phyloP scores from a whole-genome alignment of 2,888 invertebrate species.

The Drosophila neotestacea region DNA sequence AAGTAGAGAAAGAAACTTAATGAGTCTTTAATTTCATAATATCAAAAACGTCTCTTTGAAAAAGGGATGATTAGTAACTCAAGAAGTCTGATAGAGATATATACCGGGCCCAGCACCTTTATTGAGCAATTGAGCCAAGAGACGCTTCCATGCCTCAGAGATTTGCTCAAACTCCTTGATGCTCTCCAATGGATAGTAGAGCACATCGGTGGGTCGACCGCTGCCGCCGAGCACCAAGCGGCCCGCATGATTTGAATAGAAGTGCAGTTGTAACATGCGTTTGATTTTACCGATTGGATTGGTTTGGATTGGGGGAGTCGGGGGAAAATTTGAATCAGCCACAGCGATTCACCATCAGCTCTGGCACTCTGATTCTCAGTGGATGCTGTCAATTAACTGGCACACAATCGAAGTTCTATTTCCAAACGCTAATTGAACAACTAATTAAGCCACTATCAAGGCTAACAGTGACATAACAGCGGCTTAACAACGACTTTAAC shows the following conservation, averaged over 20 bases:
- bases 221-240: slow-evolving; percentile 87
- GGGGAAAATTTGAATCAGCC: slow-evolving; percentile 40
- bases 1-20: slow-evolving; percentile 58
- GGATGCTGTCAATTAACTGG: slow-evolving; percentile 52
- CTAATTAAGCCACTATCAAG: slow-evolving; percentile 30
- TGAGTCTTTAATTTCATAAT: no score
- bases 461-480: slow-evolving; percentile 44
- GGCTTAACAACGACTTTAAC: slow-evolving; percentile 37
- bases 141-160: slow-evolving; percentile 91
- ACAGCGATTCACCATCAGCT: slow-evolving; percentile 43
- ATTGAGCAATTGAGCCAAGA: slow-evolving; percentile 90
- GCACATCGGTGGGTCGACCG: slow-evolving; percentile 75
- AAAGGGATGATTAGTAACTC: not conserved
- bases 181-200: slow-evolving; percentile 92
- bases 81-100: not conserved
- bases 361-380: slow-evolving; percentile 28
- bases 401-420: slow-evolving; percentile 36
- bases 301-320: slow-evolving; percentile 12
- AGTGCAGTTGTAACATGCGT: slow-evolving; percentile 93
- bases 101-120: slow-evolving; percentile 86
- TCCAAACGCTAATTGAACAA: slow-evolving; percentile 42
- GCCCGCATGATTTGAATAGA: slow-evolving; percentile 92
- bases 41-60: not conserved
- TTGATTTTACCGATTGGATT: slow-evolving; percentile 19
- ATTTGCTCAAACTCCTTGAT: slow-evolving; percentile 95